Conservation (phyloP, 2,888 invertebrate species). For the Protophormia terraenovae region DNA sequence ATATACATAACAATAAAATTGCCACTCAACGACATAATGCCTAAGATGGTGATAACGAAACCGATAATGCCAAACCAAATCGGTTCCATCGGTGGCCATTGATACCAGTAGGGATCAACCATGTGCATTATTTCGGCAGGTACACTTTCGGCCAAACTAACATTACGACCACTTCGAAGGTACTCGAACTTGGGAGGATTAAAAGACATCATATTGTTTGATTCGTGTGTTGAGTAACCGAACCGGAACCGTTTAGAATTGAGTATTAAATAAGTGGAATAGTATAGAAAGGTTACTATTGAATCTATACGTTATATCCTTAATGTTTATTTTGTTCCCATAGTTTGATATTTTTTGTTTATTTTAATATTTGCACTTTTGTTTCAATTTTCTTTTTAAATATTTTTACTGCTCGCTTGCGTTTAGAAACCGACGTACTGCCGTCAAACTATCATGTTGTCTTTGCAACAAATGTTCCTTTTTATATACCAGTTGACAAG, state of each 20-base stretch:
- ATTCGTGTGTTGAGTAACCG: not conserved
- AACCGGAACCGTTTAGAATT: not conserved
- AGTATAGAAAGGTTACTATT: not conserved
- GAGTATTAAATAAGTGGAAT: not conserved
- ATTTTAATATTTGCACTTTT: not conserved
- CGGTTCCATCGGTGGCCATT: constrained; percentile 83
- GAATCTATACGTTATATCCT: not conserved
- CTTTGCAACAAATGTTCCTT: constrained; percentile 66
- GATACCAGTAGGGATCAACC: constrained; percentile 86
- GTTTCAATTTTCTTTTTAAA: not conserved
- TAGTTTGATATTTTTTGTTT: constrained; percentile 14
- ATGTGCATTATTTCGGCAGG: constrained; percentile 87
- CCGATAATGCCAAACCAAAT: constrained; percentile 86
- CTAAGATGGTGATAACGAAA: constrained; percentile 83
- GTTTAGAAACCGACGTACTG: constrained; percentile 12
- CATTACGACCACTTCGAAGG: constrained; percentile 81
- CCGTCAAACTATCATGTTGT: constrained; percentile 33
- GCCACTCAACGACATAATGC: constrained; percentile 82
- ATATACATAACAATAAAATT: constrained; percentile 84
- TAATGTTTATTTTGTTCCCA: constrained; percentile 49
- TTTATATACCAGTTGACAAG: constrained; percentile 53
- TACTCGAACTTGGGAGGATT: constrained; percentile 72
- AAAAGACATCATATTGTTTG: constrained; percentile 71
- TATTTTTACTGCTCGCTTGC: not conserved
- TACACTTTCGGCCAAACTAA: constrained; percentile 87